Base-by-base conservation (phyloP, 2,888 invertebrate genomes). In the Sminthurinus aureus region DNA sequence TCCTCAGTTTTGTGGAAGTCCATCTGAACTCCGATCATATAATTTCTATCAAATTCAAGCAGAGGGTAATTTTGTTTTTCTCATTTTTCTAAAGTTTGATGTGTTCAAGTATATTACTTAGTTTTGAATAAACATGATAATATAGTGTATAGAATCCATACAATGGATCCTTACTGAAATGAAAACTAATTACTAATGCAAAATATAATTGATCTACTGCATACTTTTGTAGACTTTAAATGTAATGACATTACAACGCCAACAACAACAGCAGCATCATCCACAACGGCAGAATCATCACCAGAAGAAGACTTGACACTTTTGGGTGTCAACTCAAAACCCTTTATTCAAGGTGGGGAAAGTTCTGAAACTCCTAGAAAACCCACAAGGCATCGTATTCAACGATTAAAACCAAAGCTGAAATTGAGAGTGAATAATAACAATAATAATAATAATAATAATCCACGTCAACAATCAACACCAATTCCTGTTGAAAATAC, bases 1-100 rank as follows among this genome's bases (percentile, higher is more conserved):
- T 90, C 97, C 97, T 11, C 97, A 97, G 90, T 97, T 97, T 90
- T 97, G 97, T 89, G 97, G 96, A 18, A 94, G 94, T 87, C 97
- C 97, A 0, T 92, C 93, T 0, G 92, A 94, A 86, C 94, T 97
- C 89, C 93, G 95, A 83, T 95, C 96, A 85, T 93, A 95, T 76
- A 96, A 94, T 66, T 96, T 97, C 91, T 96, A 96, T 90, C 95
- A 95, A 89, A 95, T 97, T 88, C 94, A 94, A 90, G 94, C 95
- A 0, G 94, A 94, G 89, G 97, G 92, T 92, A 90, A 9, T 3
- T 9, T 12, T 69, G 9, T 69, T 69, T 12, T 69, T 9, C 69
- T 12, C 18, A 20, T 8, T 69, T 69, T n/a, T n/a, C n/a, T n/a
- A n/a, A n/a, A n/a, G n/a, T n/a, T n/a, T n/a, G n/a, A n/a, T n/a